These are phyloP conservation scores for Phyllostomus hastatus DNA, from an alignment of 2,113 vertebrate species.

Conservation along the genomic window DNA sequence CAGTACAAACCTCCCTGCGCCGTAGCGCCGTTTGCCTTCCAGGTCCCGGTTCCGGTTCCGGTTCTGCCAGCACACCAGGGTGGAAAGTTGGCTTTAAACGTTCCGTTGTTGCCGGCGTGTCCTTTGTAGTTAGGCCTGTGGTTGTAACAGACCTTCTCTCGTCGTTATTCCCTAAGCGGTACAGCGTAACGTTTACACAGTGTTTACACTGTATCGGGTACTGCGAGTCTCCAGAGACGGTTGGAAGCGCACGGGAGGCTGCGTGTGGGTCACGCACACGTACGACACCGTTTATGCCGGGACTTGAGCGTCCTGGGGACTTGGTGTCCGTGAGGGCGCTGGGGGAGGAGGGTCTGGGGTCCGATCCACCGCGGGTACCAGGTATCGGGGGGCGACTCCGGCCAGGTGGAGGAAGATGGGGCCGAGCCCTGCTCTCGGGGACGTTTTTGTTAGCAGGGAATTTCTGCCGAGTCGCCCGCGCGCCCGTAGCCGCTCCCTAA, in stretches of 20 bases:
- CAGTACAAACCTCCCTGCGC: not conserved
- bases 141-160: not conserved
- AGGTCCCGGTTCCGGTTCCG: not conserved
- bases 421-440: no score
- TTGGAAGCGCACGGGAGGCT: accelerated
- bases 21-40: not conserved
- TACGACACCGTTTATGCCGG: not conserved
- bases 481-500: not conserved
- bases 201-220: not conserved
- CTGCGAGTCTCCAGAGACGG: not conserved
- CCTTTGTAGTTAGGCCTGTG: not conserved
- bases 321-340: not conserved
- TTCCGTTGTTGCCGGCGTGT: not conserved
- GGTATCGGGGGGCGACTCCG: not conserved
- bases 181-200: not conserved
- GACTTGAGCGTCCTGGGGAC: not conserved
- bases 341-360: not conserved
- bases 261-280: no score
- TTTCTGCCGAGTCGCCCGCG: not conserved
- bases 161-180: not conserved
- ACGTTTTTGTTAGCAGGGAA: not conserved
- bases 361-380: not conserved
- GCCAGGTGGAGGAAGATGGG: not conserved
- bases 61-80: no score
- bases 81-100: not conserved